These are phyloP conservation scores for Coilia nasus DNA, from an alignment of 2,797 vertebrate genomes.

Conservation along the genomic window DNA sequence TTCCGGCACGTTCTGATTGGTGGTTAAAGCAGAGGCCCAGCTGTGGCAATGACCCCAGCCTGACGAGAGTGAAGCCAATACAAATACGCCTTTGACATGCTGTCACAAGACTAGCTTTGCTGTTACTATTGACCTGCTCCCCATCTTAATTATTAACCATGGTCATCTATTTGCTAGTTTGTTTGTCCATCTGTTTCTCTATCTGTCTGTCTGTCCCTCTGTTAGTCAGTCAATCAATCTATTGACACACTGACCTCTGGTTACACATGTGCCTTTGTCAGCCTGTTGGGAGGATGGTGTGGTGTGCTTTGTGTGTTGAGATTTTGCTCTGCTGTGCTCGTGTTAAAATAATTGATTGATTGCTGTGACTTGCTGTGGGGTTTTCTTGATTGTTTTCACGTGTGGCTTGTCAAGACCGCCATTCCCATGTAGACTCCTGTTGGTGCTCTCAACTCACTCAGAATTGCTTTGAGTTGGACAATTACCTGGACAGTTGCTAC, in stretches of 20 bases:
- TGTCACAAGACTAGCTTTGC: background rate
- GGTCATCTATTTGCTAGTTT: background rate
- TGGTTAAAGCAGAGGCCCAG: background rate
- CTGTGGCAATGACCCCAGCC: background rate
- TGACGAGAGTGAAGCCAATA: background rate
- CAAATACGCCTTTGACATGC: conserved; percentile 11
- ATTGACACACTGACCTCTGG: background rate
- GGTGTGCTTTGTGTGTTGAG: no score
- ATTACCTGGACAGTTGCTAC: no score
- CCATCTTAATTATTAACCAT: conserved; percentile 11
- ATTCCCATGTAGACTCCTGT: no score
- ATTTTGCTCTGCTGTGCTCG: no score
- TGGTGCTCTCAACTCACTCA: no score
- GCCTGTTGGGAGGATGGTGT: no score
- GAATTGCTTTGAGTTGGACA: no score
- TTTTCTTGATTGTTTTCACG: no score
- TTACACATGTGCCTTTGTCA: background rate
- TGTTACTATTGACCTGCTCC: background rate
- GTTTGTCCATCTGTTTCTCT: conserved; percentile 13
- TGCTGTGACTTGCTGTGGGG: no score
- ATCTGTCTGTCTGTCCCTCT: background rate
- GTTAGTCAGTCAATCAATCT: background rate
- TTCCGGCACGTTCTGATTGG: background rate
- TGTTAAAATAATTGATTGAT: no score
- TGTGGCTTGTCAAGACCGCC: no score